Percentiles rank a stretch among this genome's conserved stretches.
phyloP scores from a whole-genome alignment of 1,140 invertebrate genomes.

The Homalodisca vitripennis region DNA sequence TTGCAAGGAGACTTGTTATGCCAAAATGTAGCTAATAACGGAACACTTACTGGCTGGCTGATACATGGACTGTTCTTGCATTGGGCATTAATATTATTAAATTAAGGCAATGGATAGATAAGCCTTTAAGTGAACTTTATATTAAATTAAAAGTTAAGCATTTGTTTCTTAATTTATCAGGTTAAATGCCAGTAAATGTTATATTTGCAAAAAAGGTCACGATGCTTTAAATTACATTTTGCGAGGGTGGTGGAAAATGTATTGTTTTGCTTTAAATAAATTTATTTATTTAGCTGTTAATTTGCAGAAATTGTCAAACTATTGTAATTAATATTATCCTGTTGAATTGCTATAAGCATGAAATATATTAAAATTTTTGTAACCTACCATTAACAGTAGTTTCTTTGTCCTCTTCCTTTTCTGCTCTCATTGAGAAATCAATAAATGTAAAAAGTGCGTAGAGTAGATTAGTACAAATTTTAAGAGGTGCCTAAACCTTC shows the following conservation, averaged over 20 bases:
- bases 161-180: neutral
- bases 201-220: neutral
- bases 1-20: too few relatives aligned
- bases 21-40: too few relatives aligned
- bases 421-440: neutral
- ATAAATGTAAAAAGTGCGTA: neutral
- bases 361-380: conserved; percentile 21
- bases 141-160: neutral
- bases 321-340: conserved; percentile 9
- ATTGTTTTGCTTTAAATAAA: conserved; percentile 1
- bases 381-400: too few relatives aligned
- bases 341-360: conserved; percentile 23
- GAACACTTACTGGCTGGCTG: too few relatives aligned
- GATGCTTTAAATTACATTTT: too few relatives aligned
- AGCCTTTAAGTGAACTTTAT: too few relatives aligned
- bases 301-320: neutral
- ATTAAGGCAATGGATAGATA: too few relatives aligned
- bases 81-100: too few relatives aligned
- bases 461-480: neutral
- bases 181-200: neutral
- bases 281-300: neutral
- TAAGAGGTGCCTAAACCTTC: neutral
- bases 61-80: too few relatives aligned
- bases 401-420: neutral
- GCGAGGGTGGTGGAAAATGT: neutral